Conservation (phyloP, 2,888 invertebrate genomes). For the Apocheima hispidaria region DNA sequence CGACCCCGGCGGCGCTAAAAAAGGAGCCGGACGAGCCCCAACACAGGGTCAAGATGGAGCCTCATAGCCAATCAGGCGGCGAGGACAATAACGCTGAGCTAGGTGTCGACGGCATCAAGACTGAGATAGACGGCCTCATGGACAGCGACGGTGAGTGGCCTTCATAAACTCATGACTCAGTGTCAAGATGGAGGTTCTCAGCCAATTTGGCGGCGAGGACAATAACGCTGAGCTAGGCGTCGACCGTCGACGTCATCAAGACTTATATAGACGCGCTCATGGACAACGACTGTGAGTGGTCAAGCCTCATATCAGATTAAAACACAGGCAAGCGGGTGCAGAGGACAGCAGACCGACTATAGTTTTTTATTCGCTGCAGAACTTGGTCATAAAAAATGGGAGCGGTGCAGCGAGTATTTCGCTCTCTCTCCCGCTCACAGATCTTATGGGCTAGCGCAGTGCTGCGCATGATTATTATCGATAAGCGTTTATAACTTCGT, state of each 20-base stretch:
- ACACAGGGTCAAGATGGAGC: constrained; percentile 81
- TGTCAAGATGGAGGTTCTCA: constrained; percentile 81
- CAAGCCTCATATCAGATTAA: neutral
- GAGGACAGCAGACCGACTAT: too few relatives aligned
- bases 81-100: constrained; percentile 75
- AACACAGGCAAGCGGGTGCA: constrained; percentile 74
- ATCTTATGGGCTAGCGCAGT: too few relatives aligned
- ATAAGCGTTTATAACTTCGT: too few relatives aligned
- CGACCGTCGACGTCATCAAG: constrained; percentile 82
- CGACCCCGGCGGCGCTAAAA: constrained; percentile 81
- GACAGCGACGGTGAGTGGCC: constrained; percentile 73
- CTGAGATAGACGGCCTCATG: constrained; percentile 84
- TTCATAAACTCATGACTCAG: constrained; percentile 55
- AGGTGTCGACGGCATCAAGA: constrained; percentile 83
- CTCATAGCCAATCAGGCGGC: constrained; percentile 71
- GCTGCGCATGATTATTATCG: too few relatives aligned
- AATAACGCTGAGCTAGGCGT: constrained; percentile 73
- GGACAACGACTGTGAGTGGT: constrained; percentile 76
- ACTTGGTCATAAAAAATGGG: too few relatives aligned
- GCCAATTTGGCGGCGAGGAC: constrained; percentile 72
- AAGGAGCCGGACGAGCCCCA: constrained; percentile 80
- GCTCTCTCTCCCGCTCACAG: too few relatives aligned
- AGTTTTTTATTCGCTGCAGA: too few relatives aligned
- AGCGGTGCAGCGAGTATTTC: too few relatives aligned
- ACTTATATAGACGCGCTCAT: too few relatives aligned